phyloP scores from a whole-genome alignment of 2,113 vertebrate species.

The Pelvicachromis taeniatus region DNA sequence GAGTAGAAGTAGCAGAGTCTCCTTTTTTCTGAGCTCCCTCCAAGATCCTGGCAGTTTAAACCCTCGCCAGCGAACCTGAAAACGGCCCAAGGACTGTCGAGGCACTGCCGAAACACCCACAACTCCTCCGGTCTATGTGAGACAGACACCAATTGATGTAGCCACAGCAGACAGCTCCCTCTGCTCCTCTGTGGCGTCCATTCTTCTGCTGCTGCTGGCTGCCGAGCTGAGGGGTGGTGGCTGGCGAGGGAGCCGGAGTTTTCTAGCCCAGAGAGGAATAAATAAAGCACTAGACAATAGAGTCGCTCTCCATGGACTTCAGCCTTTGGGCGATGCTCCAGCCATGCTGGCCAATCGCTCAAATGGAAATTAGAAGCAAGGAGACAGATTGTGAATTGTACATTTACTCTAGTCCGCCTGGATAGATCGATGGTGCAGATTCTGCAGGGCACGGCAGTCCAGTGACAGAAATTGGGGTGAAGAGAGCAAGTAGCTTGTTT shows the following conservation, averaged over 20 bases:
- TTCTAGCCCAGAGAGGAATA: slow-evolving; percentile 46
- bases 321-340: slow-evolving; percentile 64
- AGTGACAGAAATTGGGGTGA: slow-evolving; percentile 28
- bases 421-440: slow-evolving; percentile 56
- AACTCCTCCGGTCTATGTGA: background rate
- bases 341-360: slow-evolving; percentile 47
- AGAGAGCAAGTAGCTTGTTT: slow-evolving; percentile 17
- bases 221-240: slow-evolving; percentile 3
- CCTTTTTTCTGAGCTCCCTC: background rate
- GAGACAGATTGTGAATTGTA: slow-evolving; percentile 63
- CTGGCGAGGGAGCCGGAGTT: background rate
- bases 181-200: background rate
- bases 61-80: slow-evolving; percentile 12
- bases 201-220: slow-evolving; percentile 25
- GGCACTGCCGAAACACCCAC: background rate
- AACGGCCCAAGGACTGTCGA: background rate
- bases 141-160: background rate
- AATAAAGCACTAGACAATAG: slow-evolving; percentile 65
- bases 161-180: slow-evolving; percentile 3
- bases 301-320: slow-evolving; percentile 54
- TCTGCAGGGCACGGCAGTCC: slow-evolving; percentile 6
- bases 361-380: slow-evolving; percentile 64
- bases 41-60: background rate
- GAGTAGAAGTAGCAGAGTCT: background rate
- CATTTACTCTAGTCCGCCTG: slow-evolving; percentile 40